phyloP scores from a whole-genome alignment of 2,113 vertebrate species.

The Pogonocichla stellata region DNA sequence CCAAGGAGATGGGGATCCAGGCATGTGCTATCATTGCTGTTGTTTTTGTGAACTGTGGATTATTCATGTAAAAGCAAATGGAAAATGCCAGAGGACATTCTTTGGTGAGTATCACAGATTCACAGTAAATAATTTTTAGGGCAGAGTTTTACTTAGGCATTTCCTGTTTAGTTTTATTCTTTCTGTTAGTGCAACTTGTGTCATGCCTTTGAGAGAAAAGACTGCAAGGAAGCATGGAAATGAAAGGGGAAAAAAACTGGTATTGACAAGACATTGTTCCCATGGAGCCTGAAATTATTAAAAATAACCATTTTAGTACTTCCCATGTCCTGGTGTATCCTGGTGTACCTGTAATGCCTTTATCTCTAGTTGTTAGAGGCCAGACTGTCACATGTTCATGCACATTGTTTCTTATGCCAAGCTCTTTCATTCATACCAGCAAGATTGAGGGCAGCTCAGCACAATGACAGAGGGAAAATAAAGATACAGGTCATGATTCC shows the following conservation, averaged over 20 bases:
- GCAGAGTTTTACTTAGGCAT: background rate
- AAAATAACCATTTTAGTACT: background rate
- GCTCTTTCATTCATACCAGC: background rate
- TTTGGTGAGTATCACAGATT: background rate
- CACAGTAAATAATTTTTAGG: background rate
- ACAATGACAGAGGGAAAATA: background rate
- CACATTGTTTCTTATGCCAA: background rate
- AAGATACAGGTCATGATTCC: background rate
- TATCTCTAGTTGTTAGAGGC: background rate
- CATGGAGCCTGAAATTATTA: background rate
- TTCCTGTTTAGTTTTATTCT: slow-evolving; percentile 27
- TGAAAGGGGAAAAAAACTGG: background rate
- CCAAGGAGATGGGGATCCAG: background rate
- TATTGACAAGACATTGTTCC: background rate
- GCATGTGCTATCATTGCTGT: background rate
- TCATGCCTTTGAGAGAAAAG: background rate
- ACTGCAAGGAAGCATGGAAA: background rate
- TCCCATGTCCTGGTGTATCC: background rate
- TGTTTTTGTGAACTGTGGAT: background rate
- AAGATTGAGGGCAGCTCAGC: background rate
- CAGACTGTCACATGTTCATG: background rate
- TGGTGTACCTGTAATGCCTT: background rate
- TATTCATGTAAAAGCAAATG: background rate
- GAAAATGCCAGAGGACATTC: background rate
- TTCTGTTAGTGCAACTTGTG: background rate